Conservation (phyloP, 2,797 vertebrate genomes). For the Agapornis canus region DNA sequence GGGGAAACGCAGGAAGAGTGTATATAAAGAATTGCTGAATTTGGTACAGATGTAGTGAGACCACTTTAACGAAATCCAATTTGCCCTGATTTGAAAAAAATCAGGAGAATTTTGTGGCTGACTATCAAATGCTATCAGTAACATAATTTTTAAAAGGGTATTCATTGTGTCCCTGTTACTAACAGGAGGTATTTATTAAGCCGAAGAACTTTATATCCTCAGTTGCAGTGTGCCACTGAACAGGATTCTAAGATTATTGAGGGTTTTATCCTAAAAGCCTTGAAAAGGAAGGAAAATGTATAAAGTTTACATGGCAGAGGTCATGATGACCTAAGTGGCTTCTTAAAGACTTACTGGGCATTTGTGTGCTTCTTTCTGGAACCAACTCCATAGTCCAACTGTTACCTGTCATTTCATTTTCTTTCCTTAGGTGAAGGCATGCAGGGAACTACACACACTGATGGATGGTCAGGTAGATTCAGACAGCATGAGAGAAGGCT, state of each 20-base stretch:
- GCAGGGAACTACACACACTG: neutral
- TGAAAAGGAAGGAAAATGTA: neutral
- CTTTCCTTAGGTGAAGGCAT: neutral
- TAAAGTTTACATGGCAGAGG: neutral
- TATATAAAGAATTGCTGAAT: neutral
- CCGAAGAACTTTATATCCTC: neutral
- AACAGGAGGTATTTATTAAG: neutral
- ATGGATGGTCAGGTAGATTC: neutral
- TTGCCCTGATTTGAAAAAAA: neutral
- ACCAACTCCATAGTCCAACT: neutral
- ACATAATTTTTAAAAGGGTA: neutral
- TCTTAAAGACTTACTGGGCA: neutral
- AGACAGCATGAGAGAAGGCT: neutral
- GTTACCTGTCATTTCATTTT: neutral
- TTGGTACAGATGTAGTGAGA: neutral
- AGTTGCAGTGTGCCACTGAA: neutral
- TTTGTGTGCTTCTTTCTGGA: neutral
- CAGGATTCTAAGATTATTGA: neutral
- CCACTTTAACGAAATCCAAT: neutral
- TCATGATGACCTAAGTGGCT: neutral
- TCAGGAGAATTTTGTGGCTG: neutral
- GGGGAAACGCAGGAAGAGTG: neutral
- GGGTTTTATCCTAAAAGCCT: neutral
- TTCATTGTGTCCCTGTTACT: neutral
- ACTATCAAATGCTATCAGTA: neutral